Percentiles rank a stretch among this genome's conserved stretches.
Conservation (phyloP, 2,113 vertebrate species). For the Apodemus speciosus region DNA sequence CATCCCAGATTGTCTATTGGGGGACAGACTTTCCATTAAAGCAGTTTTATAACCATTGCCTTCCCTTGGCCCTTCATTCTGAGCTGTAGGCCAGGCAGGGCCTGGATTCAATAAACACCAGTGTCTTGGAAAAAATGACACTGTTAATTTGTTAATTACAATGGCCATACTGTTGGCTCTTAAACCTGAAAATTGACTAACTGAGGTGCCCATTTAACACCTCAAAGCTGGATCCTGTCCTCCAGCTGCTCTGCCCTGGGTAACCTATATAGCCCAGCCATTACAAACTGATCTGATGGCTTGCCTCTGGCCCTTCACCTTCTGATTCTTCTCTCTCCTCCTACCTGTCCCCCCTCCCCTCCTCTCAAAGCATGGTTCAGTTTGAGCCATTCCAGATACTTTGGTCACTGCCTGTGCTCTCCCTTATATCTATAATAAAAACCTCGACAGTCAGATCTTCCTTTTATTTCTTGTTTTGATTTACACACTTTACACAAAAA, state of each 20-base stretch:
- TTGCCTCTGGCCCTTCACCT: not conserved
- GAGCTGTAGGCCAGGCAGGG: no score
- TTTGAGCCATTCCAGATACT: not conserved
- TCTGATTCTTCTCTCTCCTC: not conserved
- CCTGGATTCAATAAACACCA: no score
- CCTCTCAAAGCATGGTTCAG: not conserved
- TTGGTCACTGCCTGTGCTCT: not conserved
- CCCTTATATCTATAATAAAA: not conserved
- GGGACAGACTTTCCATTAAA: no score
- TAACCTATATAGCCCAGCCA: not conserved
- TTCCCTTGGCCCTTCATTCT: no score
- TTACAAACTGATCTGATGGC: not conserved
- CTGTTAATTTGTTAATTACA: not conserved
- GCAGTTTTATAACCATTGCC: no score
- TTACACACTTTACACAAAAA: not conserved
- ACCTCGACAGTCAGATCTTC: not conserved
- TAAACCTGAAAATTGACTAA: not conserved
- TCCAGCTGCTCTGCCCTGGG: not conserved
- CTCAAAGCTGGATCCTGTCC: not conserved
- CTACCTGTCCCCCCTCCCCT: fast-evolving
- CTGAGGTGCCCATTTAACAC: not conserved
- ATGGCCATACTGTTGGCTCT: not conserved
- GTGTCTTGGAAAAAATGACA: not conserved
- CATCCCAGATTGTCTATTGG: no score
- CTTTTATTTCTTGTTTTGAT: not conserved